These are phyloP conservation scores for Zonotrichia leucophrys DNA, from an alignment of 2,113 vertebrate genomes.

Conservation along the genomic window DNA sequence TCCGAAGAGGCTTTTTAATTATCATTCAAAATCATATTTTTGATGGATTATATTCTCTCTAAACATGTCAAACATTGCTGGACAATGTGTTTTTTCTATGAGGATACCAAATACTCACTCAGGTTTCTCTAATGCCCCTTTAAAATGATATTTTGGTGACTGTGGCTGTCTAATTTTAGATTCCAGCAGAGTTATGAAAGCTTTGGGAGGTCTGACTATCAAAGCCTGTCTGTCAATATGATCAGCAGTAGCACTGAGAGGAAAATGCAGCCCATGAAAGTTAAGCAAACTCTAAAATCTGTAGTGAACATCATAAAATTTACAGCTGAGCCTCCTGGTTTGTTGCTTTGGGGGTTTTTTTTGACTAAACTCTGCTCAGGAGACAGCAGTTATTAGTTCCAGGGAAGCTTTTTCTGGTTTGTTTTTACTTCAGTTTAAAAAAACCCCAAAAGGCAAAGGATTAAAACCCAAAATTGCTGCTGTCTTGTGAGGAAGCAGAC, in stretches of 20 bases:
- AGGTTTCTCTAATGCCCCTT: not conserved
- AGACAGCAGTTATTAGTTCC: not conserved
- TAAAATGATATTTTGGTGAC: not conserved
- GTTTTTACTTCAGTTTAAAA: not conserved
- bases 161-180: conserved; percentile 33
- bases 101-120: not conserved
- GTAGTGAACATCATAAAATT: not conserved
- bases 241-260: not conserved
- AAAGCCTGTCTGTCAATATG: not conserved
- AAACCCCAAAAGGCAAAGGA: not conserved
- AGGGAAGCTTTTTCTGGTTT: not conserved
- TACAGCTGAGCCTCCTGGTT: not conserved
- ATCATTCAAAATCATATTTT: not conserved
- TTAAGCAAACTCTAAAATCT: not conserved
- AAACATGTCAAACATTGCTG: fast-evolving
- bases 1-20: not conserved
- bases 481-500: not conserved
- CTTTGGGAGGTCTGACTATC: conserved; percentile 6
- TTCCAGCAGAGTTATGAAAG: conserved; percentile 28
- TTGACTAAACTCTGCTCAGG: not conserved
- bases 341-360: not conserved
- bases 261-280: not conserved
- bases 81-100: not conserved
- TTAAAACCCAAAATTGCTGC: not conserved
- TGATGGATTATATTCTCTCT: not conserved